Conservation (phyloP, 1,140 invertebrate species). For the Bicyclus anynana region DNA sequence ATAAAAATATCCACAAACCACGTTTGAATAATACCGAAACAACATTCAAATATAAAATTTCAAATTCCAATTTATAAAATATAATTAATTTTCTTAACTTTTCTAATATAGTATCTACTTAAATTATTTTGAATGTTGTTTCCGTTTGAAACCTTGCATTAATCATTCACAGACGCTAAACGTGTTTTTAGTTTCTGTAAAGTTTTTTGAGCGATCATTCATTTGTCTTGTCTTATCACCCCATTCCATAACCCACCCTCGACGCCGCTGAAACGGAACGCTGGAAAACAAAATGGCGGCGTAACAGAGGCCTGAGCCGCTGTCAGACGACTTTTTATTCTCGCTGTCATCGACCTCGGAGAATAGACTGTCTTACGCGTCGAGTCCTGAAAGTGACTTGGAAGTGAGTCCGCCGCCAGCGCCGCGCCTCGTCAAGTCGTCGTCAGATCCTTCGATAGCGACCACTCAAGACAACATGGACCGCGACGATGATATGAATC, state of each 20-base stretch:
- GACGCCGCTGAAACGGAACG: constrained; percentile 51
- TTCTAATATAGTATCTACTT: too few relatives aligned
- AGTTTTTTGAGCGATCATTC: constrained; percentile 68
- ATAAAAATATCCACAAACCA: constrained; percentile 56
- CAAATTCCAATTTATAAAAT: not conserved
- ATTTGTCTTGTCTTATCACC: constrained; percentile 73
- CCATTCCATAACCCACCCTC: constrained; percentile 71
- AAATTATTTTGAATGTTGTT: constrained; percentile 30
- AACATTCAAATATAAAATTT: constrained; percentile 40
- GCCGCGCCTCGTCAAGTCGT: constrained; percentile 87
- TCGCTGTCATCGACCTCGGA: constrained; percentile 91
- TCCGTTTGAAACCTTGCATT: constrained; percentile 61
- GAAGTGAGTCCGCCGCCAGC: constrained; percentile 89
- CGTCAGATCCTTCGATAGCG: constrained; percentile 88
- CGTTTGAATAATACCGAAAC: constrained; percentile 34
- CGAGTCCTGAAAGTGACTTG: constrained; percentile 95
- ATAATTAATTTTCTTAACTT: too few relatives aligned
- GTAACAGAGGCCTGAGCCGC: constrained; percentile 82
- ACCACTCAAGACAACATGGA: constrained; percentile 81
- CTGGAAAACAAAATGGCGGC: constrained; percentile 36
- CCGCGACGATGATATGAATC: constrained; percentile 78
- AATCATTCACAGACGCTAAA: constrained; percentile 71
- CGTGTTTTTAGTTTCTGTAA: constrained; percentile 59
- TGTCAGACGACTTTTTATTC: constrained; percentile 97
- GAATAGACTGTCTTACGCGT: constrained; percentile 94